Evolutionary conservation across 2,888 invertebrate genomes (phyloP), one percentile per base, ranked within the genome.

Genomic region (Morpho deidamia): DNA sequence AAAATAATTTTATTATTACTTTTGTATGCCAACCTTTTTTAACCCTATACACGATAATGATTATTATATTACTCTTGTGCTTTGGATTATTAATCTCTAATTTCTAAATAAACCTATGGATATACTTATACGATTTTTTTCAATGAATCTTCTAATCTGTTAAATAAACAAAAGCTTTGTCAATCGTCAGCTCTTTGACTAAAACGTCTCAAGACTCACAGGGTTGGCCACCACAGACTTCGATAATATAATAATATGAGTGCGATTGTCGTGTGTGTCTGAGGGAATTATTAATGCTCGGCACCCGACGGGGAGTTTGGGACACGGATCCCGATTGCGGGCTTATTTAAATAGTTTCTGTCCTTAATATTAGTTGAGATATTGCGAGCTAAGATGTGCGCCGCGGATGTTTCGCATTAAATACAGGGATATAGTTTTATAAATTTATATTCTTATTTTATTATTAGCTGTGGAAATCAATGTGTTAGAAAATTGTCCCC

Each of bases 231-330:
- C 73, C 66, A 66, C 87, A 88, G 84, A 81, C 74, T 61, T 69
- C 77, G 73, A 76, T 81, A 83, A 82, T 82, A 85, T 80, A 83
- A 85, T 83, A 84, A 81, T 78, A 78, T 75, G 74, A 75, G 73
- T 83, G 81, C 71, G 73, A 78, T 76, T 83, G 84, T 83, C 86
- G 85, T 85, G 82, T 85, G 86, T 83, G 83, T 83, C 86, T 83
- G 70, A 84, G 72, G 72, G 87, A 83, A 88, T 88, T 89, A 87
- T 85, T 88, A 79, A 88, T 83, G 86, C 81, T 32, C 64, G 61
- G 79, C 77, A 70, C 75, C 68, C 74, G 71, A 66, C 69, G 32
- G 67, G 60, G 49, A 14, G 50, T 37, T 61, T 60, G 62, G 66
- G 23, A 23, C 23, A 5, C 23, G 23, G 23, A 23, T 23, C 23